Conservation (phyloP, 2,797 vertebrate species). For the Lepidocolaptes lacrymiger region DNA sequence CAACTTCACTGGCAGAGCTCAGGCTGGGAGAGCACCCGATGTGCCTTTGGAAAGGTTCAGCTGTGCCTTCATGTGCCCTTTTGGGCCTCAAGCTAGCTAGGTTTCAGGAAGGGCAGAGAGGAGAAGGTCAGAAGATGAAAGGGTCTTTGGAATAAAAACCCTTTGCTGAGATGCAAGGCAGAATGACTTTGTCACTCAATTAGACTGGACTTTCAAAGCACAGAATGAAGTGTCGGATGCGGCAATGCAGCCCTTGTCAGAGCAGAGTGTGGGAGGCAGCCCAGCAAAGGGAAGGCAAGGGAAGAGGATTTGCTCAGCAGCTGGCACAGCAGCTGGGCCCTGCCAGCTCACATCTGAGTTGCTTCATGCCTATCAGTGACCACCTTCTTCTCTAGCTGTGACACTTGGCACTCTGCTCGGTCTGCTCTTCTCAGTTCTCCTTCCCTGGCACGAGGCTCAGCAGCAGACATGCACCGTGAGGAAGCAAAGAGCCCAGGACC, state of each 20-base stretch:
- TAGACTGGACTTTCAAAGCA: conserved; percentile 44
- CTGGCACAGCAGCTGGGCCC: conserved; percentile 47
- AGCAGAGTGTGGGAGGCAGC: not conserved
- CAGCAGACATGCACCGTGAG: not conserved
- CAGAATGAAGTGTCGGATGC: not conserved
- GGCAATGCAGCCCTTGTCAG: conserved; percentile 38
- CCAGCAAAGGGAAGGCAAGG: not conserved
- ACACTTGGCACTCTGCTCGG: conserved; percentile 12
- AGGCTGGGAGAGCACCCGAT: not conserved
- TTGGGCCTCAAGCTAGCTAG: not conserved
- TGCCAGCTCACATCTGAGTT: not conserved
- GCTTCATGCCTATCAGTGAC: not conserved
- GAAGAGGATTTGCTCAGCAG: conserved; percentile 6
- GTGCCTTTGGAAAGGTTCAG: not conserved
- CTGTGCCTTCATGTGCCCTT: not conserved
- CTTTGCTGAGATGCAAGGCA: conserved; percentile 5
- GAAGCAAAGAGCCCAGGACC: not conserved
- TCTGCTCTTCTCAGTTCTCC: not conserved
- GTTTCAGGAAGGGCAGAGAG: conserved; percentile 20
- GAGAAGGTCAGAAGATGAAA: conserved; percentile 59
- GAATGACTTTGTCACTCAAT: conserved; percentile 56
- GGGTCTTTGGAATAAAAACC: not conserved
- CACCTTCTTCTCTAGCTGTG: not conserved
- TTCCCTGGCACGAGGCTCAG: not conserved
- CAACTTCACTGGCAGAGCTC: not conserved